Evolutionary conservation across 2,797 vertebrate genomes (phyloP).

Genomic region (Periparus ater): DNA sequence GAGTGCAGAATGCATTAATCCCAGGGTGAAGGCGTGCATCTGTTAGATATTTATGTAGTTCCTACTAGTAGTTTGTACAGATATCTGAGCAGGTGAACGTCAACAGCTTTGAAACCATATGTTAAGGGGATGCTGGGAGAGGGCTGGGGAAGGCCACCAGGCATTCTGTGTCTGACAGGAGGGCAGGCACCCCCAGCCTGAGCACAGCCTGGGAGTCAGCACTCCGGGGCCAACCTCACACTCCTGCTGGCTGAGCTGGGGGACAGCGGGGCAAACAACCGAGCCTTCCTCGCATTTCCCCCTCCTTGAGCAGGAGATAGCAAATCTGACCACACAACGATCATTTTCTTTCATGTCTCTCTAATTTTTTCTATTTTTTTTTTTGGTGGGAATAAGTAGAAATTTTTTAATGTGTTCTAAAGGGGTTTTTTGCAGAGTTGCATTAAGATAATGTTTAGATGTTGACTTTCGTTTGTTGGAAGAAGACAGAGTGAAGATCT

Average conservation of each 20-base stretch:
- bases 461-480: not conserved
- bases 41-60: conserved; percentile 28
- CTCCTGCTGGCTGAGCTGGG: not conserved
- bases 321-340: not conserved
- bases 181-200: not conserved
- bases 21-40: not conserved
- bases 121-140: not conserved
- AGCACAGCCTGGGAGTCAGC: not conserved
- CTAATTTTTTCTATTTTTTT: not conserved
- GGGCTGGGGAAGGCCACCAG: not conserved
- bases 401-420: not conserved
- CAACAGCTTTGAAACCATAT: conserved; percentile 56
- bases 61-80: conserved; percentile 43
- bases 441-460: not conserved
- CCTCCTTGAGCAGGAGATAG: not conserved
- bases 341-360: not conserved
- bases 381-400: too few relatives aligned
- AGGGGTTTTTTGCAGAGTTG: not conserved
- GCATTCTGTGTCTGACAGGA: not conserved
- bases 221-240: not conserved
- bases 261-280: not conserved
- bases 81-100: conserved; percentile 54
- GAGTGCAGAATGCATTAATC: conserved; percentile 34
- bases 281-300: not conserved
- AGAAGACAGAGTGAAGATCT: not conserved